Evolutionary conservation across 2,113 vertebrate genomes (phyloP).

Genomic region (Charadrius vociferus): DNA sequence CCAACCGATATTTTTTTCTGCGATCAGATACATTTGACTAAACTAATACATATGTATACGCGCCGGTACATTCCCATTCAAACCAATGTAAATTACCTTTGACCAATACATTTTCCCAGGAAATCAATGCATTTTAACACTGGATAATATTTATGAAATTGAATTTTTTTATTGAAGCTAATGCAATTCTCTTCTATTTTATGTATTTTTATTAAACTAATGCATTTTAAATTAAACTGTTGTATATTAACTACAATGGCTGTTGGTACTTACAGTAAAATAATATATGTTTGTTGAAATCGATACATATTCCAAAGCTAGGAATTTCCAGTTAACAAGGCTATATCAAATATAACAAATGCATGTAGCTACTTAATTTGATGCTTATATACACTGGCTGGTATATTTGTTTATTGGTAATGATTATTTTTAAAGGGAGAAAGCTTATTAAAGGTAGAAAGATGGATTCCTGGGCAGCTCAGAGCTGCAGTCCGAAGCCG

Average conservation of each 20-base stretch:
- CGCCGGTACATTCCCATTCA: conserved; percentile 58
- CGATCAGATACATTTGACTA: conserved; percentile 64
- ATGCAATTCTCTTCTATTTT: conserved; percentile 79
- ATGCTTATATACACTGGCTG: conserved; percentile 54
- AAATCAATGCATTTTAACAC: conserved; percentile 84
- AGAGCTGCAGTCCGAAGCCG: neutral
- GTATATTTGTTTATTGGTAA: conserved; percentile 38
- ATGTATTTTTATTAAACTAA: conserved; percentile 86
- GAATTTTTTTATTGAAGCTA: conserved; percentile 79
- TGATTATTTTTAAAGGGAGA: conserved; percentile 49
- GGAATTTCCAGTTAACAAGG: conserved; percentile 72
- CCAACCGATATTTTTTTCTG: neutral
- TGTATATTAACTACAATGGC: conserved; percentile 80
- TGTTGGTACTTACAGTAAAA: conserved; percentile 79
- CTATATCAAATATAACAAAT: conserved; percentile 57
- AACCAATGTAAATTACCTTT: conserved; percentile 76
- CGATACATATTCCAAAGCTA: conserved; percentile 73
- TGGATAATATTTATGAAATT: conserved; percentile 85
- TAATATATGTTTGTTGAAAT: conserved; percentile 78
- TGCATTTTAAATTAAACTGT: conserved; percentile 84
- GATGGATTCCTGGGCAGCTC: neutral
- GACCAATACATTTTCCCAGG: conserved; percentile 77
- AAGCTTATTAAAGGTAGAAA: conserved; percentile 25
- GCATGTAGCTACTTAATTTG: conserved; percentile 54
- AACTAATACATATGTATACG: conserved; percentile 73